Evolutionary conservation across 2,888 invertebrate species (phyloP).

Genomic region (Agriotes lineatus): DNA sequence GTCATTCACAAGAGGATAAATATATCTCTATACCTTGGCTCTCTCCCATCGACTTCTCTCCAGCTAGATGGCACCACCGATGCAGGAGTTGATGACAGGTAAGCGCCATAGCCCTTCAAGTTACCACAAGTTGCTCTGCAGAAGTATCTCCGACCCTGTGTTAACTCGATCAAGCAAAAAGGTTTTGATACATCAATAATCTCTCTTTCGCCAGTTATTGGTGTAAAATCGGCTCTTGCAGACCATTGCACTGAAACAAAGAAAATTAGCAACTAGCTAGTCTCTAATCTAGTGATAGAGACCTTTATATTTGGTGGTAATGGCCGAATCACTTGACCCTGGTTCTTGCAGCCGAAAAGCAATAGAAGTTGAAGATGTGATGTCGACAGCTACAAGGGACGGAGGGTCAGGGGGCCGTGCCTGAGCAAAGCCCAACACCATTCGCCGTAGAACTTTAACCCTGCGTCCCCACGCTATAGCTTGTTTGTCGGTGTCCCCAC

Average conservation of each 20-base stretch:
- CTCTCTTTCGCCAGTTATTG: conserved; percentile 84
- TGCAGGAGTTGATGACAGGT: conserved; percentile 81
- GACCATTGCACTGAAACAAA: conserved; percentile 91
- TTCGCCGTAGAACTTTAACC: conserved; percentile 78
- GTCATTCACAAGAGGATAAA: neutral
- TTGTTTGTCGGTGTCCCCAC: conserved; percentile 83
- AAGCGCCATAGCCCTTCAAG: conserved; percentile 89
- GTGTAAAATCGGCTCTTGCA: conserved; percentile 84
- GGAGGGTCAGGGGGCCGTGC: conserved; percentile 86
- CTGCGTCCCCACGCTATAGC: conserved; percentile 90
- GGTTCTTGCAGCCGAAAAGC: conserved; percentile 76
- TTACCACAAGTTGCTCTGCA: conserved; percentile 95
- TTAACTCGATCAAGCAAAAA: conserved; percentile 77
- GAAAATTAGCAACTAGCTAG: too few relatives aligned
- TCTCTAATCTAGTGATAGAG: conserved; percentile 51
- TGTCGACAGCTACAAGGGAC: conserved; percentile 82
- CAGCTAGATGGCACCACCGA: conserved; percentile 95
- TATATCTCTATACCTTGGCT: conserved; percentile 66
- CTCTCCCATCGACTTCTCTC: conserved; percentile 84
- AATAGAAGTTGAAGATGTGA: conserved; percentile 80
- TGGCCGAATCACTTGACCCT: conserved; percentile 78
- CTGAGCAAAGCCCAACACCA: conserved; percentile 90
- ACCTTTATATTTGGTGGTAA: conserved; percentile 94
- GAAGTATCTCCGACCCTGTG: conserved; percentile 89
- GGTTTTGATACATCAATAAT: conserved; percentile 76